These are phyloP conservation scores for Zapus hudsonius DNA, from an alignment of 2,113 vertebrate species.

Conservation along the genomic window DNA sequence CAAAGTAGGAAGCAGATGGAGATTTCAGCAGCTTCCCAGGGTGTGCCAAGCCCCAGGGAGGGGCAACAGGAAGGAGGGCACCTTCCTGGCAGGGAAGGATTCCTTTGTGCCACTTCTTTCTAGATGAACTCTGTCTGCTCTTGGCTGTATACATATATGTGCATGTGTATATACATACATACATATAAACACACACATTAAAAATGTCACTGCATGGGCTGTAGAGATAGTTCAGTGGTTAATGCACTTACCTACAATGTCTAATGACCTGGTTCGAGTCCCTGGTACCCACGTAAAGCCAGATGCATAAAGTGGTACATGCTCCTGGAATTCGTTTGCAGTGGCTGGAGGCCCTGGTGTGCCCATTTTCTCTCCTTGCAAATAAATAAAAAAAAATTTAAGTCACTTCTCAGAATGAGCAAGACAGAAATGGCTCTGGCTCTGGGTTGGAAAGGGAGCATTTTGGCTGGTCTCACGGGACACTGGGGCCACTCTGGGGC, in stretches of 20 bases:
- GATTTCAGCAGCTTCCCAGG: neutral
- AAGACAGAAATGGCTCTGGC: neutral
- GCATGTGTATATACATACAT: too few relatives aligned
- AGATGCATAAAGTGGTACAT: too few relatives aligned
- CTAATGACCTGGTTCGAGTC: too few relatives aligned
- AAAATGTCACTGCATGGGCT: neutral
- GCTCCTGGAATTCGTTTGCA: too few relatives aligned
- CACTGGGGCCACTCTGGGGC: neutral
- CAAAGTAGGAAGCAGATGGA: conserved; percentile 42
- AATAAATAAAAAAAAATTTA: too few relatives aligned
- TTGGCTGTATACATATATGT: too few relatives aligned
- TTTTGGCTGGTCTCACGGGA: neutral
- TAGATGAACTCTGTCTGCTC: neutral
- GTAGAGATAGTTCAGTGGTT: too few relatives aligned
- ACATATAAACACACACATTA: neutral
- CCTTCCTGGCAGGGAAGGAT: neutral
- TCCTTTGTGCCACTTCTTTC: neutral
- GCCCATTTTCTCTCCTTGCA: too few relatives aligned
- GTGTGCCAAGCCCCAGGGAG: neutral
- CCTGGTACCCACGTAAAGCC: too few relatives aligned
- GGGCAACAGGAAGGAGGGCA: fast-evolving
- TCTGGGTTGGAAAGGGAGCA: conserved; percentile 34
- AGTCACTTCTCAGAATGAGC: too few relatives aligned
- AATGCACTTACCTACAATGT: too few relatives aligned
- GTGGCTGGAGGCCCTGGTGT: too few relatives aligned